Conservation (phyloP, 2,888 invertebrate species). For the Arctia plantaginis region DNA sequence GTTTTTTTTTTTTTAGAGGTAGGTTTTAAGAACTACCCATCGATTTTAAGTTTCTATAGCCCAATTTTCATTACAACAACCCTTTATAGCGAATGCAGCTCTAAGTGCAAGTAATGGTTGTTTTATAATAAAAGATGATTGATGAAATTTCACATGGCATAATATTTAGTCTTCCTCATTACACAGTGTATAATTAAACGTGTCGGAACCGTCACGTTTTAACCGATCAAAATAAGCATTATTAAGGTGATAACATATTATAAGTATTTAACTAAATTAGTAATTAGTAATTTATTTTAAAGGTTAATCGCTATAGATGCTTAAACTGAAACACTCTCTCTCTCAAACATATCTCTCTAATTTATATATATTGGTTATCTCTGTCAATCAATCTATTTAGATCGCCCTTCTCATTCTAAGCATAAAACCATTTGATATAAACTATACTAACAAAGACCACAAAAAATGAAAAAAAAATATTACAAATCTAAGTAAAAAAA, state of each 20-base stretch:
- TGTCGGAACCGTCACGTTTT: conserved; percentile 7
- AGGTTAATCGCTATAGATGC: conserved; percentile 7
- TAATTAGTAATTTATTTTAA: no score
- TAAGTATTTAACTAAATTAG: not conserved
- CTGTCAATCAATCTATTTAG: not conserved
- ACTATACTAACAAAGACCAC: no score
- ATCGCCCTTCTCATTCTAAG: not conserved
- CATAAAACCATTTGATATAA: not conserved
- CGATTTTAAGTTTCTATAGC: no score
- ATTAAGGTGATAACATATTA: not conserved
- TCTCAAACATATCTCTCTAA: no score
- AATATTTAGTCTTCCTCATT: not conserved
- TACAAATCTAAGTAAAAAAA: no score
- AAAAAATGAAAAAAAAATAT: no score
- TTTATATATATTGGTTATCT: not conserved
- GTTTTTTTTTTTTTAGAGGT: no score
- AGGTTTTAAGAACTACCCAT: no score
- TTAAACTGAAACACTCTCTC: not conserved
- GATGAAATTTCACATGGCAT: not conserved
- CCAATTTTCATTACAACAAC: no score
- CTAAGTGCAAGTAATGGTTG: not conserved
- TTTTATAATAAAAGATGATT: not conserved
- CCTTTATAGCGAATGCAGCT: not conserved
- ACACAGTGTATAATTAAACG: not conserved
- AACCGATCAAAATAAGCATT: not conserved